Percentiles rank a stretch among this genome's conserved stretches.
Conservation (phyloP, 2,797 vertebrate species). For the Sebastes iracundus region DNA sequence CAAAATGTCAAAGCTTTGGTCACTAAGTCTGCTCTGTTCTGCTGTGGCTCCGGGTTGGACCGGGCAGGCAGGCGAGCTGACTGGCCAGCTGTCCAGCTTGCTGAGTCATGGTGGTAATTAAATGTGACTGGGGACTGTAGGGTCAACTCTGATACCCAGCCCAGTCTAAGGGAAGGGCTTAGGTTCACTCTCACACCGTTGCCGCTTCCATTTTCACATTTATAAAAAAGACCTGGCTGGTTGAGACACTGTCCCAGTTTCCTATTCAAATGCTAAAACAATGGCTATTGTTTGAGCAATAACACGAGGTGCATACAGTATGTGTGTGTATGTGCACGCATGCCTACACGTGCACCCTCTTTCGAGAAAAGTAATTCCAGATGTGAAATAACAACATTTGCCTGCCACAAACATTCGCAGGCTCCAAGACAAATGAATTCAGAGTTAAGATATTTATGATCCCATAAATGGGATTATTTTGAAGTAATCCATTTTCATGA, state of each 20-base stretch:
- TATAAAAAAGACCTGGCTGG: constrained; percentile 15
- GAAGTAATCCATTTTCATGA: constrained; percentile 67
- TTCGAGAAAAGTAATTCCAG: constrained; percentile 40
- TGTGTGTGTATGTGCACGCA: not conserved
- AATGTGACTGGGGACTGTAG: constrained; percentile 69
- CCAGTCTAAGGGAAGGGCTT: constrained; percentile 63
- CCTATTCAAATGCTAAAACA: constrained; percentile 43
- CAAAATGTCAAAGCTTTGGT: constrained; percentile 77
- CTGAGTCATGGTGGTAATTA: constrained; percentile 81
- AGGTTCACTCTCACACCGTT: constrained; percentile 44
- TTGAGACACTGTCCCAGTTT: constrained; percentile 39
- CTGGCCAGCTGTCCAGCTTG: constrained; percentile 63
- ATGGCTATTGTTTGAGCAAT: constrained; percentile 44
- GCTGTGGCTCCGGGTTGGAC: constrained; percentile 50
- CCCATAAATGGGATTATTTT: constrained; percentile 76
- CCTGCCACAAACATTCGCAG: constrained; percentile 38
- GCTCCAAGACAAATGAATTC: constrained; percentile 40
- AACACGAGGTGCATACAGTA: not conserved
- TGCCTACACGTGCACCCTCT: constrained; percentile 1
- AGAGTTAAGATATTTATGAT: constrained; percentile 70
- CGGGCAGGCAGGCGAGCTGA: constrained; percentile 15
- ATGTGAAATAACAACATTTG: constrained; percentile 54
- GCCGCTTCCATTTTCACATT: constrained; percentile 61
- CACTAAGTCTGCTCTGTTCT: constrained; percentile 61
- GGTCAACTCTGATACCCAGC: constrained; percentile 76